Evolutionary conservation across 1,140 invertebrate species (phyloP), one percentile per base, ranked within the genome.

Genomic region (Drosophila paulistorum): DNA sequence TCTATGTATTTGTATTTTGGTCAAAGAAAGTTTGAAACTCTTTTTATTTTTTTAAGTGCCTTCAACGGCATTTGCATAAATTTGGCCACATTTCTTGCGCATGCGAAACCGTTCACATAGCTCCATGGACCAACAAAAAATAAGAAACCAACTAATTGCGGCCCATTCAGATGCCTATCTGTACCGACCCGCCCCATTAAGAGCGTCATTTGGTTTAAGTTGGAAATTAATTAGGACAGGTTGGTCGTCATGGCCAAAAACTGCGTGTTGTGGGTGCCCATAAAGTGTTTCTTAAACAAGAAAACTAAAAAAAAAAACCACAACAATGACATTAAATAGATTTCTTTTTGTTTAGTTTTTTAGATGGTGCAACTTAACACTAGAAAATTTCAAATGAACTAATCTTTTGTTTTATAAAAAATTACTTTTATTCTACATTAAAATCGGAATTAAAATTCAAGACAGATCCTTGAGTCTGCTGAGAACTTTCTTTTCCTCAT

Each of bases 201-300:
- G 83, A 68, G 76, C 65, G 72, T 70, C 83, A 83, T 86, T 86
- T 83, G 62, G 33, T 57, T 71, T 41, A 71, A 79, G 79, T 79
- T 83, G 68, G 65, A 87, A 83, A 89, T 86, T 86, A 86, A 86
- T 89, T 86, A 79, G 83, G 68, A 79, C 79, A 86, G 83, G 83
- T 87, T 87, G 77, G 48, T 63, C 59, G 35, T 55, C 35, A 20
- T 30, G 51, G 37, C 37, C n/a, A 7, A 9, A 37, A 37, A 3
- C 30, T 39, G 45, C 54, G 13, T 17, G 41, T 76, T 77, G 74
- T 77, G 74, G 74, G 74, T 77, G 74, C 74, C 74, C 64, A 77
- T 77, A 61, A 75, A 74, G 20, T 23, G 20, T 23, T 23, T 23
- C 20, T 23, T 23, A 23, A 23, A 23, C 76, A 64, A 77, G 0